phyloP scores from a whole-genome alignment of 2,797 vertebrate species.

The Saguinus oedipus region DNA sequence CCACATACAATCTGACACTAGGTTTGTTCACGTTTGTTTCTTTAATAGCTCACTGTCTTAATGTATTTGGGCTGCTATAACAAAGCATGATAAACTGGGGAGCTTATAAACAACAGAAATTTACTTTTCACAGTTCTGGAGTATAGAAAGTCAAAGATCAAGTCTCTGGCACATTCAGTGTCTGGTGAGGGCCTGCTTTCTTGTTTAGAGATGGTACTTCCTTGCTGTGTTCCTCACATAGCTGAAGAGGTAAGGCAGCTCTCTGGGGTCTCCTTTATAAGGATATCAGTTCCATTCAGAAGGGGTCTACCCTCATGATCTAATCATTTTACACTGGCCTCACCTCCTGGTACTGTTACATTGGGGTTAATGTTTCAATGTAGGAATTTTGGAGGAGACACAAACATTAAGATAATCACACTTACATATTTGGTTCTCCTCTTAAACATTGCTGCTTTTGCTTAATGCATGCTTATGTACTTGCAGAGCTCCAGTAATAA shows the following conservation, averaged over 20 bases:
- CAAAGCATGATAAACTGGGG: not conserved
- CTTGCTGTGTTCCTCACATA: not conserved
- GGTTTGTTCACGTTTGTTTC: not conserved
- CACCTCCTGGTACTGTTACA: too few relatives aligned
- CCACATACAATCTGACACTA: not conserved
- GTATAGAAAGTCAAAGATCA: not conserved
- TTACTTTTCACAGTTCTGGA: not conserved
- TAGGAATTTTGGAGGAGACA: not conserved
- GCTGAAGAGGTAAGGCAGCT: not conserved
- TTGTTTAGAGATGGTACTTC: not conserved
- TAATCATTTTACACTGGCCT: not conserved
- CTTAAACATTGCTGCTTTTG: not conserved
- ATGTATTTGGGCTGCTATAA: not conserved
- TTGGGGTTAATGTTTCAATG: not conserved
- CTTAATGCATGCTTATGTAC: not conserved
- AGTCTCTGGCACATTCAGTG: not conserved
- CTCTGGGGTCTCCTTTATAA: not conserved
- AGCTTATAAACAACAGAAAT: not conserved
- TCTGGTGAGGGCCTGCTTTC: not conserved
- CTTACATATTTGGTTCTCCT: not conserved
- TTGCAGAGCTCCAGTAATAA: not conserved
- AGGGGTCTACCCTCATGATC: not conserved
- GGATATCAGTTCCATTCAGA: not conserved
- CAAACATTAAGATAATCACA: not conserved
- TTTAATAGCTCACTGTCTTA: not conserved